Percentiles rank a stretch among this genome's conserved stretches.
phyloP scores from a whole-genome alignment of 1,140 invertebrate species.

The Diabrotica undecimpunctata region DNA sequence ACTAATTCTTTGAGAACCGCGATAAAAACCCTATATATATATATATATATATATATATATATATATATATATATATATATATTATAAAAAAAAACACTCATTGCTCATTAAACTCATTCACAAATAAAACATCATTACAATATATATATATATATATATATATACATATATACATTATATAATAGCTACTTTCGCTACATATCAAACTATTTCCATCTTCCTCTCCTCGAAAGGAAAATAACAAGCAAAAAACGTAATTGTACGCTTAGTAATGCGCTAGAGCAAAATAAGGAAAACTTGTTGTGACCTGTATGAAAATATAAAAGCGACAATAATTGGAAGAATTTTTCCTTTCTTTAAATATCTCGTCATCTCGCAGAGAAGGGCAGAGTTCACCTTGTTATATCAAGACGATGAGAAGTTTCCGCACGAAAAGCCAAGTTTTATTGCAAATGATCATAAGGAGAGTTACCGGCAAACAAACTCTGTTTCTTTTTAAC shows the following conservation, averaged over 20 bases:
- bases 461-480: not conserved
- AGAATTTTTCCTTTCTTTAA: slow-evolving; percentile 20
- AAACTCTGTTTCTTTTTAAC: slow-evolving; percentile 6
- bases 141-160: no score
- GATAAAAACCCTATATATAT: no score
- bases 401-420: slow-evolving; percentile 24
- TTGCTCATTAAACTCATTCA: no score
- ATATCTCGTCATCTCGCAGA: slow-evolving; percentile 14
- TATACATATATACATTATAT: no score
- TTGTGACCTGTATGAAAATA: slow-evolving; percentile 17
- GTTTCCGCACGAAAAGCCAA: slow-evolving; percentile 28
- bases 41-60: no score
- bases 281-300: slow-evolving; percentile 10
- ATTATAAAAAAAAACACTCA: no score
- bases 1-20: no score
- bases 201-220: not conserved
- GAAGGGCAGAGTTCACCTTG: slow-evolving; percentile 24
- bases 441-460: slow-evolving; percentile 24
- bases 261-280: not conserved
- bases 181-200: not conserved
- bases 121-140: no score
- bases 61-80: no score
- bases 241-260: slow-evolving; percentile 11
- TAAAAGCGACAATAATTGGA: slow-evolving; percentile 24
- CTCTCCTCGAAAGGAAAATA: not conserved